A percentile compares a stretch with the other conserved stretches of the same genome.
These are phyloP conservation scores for Loris lydekkerianus DNA, from an alignment of 2,797 vertebrate genomes.

Conservation along the genomic window DNA sequence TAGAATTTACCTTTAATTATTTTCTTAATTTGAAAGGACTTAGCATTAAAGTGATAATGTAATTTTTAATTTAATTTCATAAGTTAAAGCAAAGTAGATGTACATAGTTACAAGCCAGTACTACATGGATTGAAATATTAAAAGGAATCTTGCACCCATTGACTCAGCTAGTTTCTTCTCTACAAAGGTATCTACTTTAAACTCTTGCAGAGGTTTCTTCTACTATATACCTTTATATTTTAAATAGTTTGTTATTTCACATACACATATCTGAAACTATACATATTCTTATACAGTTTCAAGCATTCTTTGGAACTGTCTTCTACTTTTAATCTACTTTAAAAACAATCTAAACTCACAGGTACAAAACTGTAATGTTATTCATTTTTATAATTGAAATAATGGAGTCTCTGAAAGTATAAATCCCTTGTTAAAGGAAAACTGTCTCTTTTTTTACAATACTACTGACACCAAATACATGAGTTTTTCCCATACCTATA, in stretches of 20 bases:
- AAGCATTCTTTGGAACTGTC: background rate
- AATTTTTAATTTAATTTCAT: background rate
- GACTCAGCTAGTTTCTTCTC: background rate
- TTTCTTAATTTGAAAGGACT: slow-evolving; percentile 3
- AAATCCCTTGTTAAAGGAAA: slow-evolving; percentile 6
- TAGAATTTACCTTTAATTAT: background rate
- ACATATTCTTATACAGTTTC: background rate
- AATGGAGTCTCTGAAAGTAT: background rate
- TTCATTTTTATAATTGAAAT: slow-evolving; percentile 6
- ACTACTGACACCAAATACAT: background rate
- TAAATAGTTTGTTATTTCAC: slow-evolving; percentile 27
- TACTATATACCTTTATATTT: background rate
- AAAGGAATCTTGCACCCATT: background rate
- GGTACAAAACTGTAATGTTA: background rate
- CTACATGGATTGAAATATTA: background rate
- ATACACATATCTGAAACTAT: background rate
- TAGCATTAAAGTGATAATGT: background rate
- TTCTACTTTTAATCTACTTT: slow-evolving; percentile 32
- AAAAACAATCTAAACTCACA: background rate
- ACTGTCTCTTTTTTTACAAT: background rate
- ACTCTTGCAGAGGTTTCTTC: background rate
- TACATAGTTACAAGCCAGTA: background rate
- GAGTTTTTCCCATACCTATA: background rate
- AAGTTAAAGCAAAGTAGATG: background rate
- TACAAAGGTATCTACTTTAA: background rate